phyloP scores from a whole-genome alignment of 2,888 invertebrate genomes.

The Litoditis marina region DNA sequence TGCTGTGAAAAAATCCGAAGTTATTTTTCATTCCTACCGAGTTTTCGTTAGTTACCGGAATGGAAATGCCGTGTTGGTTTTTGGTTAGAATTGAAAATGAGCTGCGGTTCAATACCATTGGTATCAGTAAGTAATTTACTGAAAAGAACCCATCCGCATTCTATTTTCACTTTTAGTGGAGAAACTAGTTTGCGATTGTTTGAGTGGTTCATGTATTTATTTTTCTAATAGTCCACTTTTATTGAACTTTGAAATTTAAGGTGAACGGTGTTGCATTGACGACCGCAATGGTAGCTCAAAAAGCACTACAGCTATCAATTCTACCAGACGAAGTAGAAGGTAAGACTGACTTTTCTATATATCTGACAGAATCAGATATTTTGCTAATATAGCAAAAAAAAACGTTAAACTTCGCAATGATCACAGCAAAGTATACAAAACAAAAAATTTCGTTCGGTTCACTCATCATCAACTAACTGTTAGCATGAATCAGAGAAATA shows the following conservation, averaged over 20 bases:
- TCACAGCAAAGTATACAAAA: slow-evolving; percentile 3
- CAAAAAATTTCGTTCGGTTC: too few species aligned
- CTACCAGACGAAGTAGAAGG: slow-evolving; percentile 57
- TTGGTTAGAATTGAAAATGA: too few species aligned
- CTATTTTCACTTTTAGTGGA: too few species aligned
- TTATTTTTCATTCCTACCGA: too few species aligned
- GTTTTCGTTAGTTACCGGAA: background rate
- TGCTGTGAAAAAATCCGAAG: too few species aligned
- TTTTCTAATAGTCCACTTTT: background rate
- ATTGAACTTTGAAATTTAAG: slow-evolving; percentile 25
- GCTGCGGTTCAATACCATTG: too few species aligned
- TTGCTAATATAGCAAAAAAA: background rate
- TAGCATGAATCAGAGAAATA: too few species aligned
- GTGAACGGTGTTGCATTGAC: slow-evolving; percentile 59
- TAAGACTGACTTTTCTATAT: background rate
- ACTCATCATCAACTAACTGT: too few species aligned
- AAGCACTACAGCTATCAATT: slow-evolving; percentile 55
- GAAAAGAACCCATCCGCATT: too few species aligned
- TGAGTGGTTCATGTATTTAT: background rate
- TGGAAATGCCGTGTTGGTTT: background rate
- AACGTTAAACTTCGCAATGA: background rate
- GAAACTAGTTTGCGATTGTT: too few species aligned
- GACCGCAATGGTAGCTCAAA: slow-evolving; percentile 57
- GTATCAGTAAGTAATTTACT: too few species aligned
- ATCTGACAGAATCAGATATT: background rate